Evolutionary conservation across 2,888 invertebrate species (phyloP), one percentile per base, ranked within the genome.

Genomic region (Beris morrisii): DNA sequence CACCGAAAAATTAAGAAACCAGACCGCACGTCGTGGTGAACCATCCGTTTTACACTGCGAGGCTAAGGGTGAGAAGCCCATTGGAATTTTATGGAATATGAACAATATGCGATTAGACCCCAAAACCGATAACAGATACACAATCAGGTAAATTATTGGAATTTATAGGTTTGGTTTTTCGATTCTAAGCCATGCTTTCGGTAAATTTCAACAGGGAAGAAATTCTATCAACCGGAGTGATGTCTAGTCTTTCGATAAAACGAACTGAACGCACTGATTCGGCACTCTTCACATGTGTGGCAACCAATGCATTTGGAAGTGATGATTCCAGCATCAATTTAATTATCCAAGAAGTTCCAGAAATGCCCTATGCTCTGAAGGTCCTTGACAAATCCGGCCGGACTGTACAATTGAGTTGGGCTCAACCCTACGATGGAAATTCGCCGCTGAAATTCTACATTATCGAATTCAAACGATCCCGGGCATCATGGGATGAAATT

Each of bases 251-350:
- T 64, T 93, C 93, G 74, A 94, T 95, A 73, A 90, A 94, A 78
- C 86, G 93, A 73, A 93, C 94, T 28, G 94, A 95, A 82, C 84
- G 95, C 75, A 88, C 89, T 32, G 95, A 95, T 79, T 92, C 93
- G 4, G 95, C 94, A 2, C 83, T 94, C 1, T 95, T 94, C 75
- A 93, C 94, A 43, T 95, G 95, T 75, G 91, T 95, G 11, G 95
- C 95, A 1, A 94, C 94, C 4, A 95, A 95, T 78, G 93, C 94
- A 15, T 95, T 95, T 77, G 95, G 95, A 61, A 94, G 93, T 71
- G 95, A 95, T 77, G 95, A 95, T 75, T 92, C 94, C n/a, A 94
- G 93, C 81, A 94, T 95, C 75, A 94, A 95, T 79, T 90, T 95
- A 87, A 95, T 95, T 72, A 90, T 95, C 72, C 95, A 95, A 86